Percentiles rank a stretch among this genome's conserved stretches.
phyloP scores from a whole-genome alignment of 2,888 invertebrate species.

The Helicoverpa assulta region DNA sequence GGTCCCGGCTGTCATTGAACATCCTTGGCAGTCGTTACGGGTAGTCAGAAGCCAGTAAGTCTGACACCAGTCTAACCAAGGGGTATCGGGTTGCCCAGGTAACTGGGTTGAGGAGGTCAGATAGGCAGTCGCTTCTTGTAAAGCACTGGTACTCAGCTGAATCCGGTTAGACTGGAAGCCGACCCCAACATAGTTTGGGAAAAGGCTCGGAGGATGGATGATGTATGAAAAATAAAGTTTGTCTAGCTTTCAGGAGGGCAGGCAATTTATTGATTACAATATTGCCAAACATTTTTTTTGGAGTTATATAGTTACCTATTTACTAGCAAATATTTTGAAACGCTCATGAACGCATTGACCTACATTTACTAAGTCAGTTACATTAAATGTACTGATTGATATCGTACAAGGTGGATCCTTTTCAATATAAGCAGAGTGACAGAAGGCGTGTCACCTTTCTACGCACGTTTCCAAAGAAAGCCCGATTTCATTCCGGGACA shows the following conservation, averaged over 20 bases:
- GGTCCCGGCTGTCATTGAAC: too few species aligned
- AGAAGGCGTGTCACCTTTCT: slow-evolving; percentile 71
- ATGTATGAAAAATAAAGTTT: slow-evolving; percentile 64
- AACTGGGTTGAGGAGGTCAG: too few species aligned
- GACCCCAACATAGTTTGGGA: too few species aligned
- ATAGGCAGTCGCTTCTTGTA: too few species aligned
- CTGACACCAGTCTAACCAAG: too few species aligned
- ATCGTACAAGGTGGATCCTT: slow-evolving; percentile 61
- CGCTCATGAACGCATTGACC: not conserved
- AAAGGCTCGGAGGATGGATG: too few species aligned
- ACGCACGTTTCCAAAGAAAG: slow-evolving; percentile 66
- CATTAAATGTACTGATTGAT: slow-evolving; percentile 50
- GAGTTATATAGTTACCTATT: too few species aligned
- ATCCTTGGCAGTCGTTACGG: too few species aligned
- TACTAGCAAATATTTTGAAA: not conserved
- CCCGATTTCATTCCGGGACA: slow-evolving; percentile 70
- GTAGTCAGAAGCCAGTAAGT: too few species aligned
- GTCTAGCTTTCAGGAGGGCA: slow-evolving; percentile 64
- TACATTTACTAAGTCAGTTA: slow-evolving; percentile 12
- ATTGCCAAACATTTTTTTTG: slow-evolving; percentile 47
- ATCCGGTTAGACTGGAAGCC: too few species aligned
- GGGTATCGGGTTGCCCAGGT: too few species aligned
- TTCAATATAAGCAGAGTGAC: slow-evolving; percentile 69
- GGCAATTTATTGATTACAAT: slow-evolving; percentile 65
- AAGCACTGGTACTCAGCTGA: too few species aligned